Percentiles rank a stretch among this genome's conserved stretches.
These are phyloP conservation scores for Apodemus agrarius DNA, from an alignment of 2,797 vertebrate species.

Conservation along the genomic window DNA sequence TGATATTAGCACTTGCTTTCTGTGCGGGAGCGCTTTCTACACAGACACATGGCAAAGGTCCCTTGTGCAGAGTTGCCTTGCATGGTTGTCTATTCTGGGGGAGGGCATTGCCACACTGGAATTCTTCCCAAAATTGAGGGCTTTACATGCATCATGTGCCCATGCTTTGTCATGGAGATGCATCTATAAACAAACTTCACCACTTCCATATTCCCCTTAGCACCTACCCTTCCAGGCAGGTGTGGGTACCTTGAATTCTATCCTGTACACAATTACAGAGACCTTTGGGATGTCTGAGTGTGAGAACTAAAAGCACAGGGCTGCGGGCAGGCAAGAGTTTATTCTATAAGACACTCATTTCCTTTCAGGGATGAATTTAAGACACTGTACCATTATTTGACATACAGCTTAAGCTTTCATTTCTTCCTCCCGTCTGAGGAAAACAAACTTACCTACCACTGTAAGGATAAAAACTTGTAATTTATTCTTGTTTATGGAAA, in stretches of 20 bases:
- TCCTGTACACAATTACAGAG: background rate
- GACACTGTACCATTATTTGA: background rate
- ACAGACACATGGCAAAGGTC: background rate
- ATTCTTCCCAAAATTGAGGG: background rate
- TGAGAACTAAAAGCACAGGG: background rate
- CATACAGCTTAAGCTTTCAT: background rate
- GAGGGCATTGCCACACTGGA: background rate
- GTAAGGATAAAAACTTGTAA: background rate
- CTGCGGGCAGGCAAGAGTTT: background rate
- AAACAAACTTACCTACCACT: background rate
- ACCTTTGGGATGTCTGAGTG: background rate
- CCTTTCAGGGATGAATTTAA: background rate
- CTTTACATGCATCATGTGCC: background rate
- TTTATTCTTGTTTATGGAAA: conserved; percentile 9
- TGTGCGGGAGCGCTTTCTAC: background rate
- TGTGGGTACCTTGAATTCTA: background rate
- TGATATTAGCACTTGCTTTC: background rate
- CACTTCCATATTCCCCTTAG: background rate
- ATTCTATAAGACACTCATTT: background rate
- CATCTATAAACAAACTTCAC: background rate
- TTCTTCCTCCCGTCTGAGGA: background rate
- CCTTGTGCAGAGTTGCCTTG: background rate
- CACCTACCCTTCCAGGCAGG: background rate
- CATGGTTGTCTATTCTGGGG: background rate
- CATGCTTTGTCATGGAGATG: background rate